A percentile compares a stretch with the other conserved stretches of the same genome.
phyloP scores from a whole-genome alignment of 2,113 vertebrate species.

The Nestor notabilis region DNA sequence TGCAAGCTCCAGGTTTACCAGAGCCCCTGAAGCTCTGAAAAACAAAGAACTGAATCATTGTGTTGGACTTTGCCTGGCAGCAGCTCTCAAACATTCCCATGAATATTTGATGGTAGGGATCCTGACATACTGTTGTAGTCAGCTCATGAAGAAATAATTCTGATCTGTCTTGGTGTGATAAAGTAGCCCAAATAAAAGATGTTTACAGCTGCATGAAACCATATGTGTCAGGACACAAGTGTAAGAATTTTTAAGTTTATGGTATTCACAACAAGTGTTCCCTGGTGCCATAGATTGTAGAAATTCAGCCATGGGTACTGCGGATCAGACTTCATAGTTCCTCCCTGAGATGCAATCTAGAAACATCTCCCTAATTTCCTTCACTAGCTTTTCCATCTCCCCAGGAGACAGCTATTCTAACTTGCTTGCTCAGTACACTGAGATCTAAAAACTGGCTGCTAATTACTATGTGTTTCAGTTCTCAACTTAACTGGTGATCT shows the following conservation, averaged over 20 bases:
- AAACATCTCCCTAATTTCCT: background rate
- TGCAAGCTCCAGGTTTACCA: background rate
- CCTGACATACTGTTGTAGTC: background rate
- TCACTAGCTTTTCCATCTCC: background rate
- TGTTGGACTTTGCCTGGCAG: background rate
- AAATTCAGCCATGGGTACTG: background rate
- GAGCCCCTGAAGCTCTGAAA: background rate
- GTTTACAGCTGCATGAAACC: background rate
- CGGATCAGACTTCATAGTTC: background rate
- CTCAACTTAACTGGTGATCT: background rate
- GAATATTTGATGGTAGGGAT: background rate
- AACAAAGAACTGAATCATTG: background rate
- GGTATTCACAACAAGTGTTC: background rate
- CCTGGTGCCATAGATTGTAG: background rate
- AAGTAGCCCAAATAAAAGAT: background rate
- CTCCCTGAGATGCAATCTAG: background rate
- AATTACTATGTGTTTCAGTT: conserved; percentile 33
- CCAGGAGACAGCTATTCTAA: background rate
- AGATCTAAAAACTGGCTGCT: conserved; percentile 28
- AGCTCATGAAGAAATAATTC: background rate
- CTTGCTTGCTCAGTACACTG: background rate
- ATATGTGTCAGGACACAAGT: background rate
- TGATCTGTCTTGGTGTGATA: background rate
- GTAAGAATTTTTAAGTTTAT: background rate
- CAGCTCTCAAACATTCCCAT: background rate